Conservation (phyloP, 2,113 vertebrate species). For the Phaethon lepturus region DNA sequence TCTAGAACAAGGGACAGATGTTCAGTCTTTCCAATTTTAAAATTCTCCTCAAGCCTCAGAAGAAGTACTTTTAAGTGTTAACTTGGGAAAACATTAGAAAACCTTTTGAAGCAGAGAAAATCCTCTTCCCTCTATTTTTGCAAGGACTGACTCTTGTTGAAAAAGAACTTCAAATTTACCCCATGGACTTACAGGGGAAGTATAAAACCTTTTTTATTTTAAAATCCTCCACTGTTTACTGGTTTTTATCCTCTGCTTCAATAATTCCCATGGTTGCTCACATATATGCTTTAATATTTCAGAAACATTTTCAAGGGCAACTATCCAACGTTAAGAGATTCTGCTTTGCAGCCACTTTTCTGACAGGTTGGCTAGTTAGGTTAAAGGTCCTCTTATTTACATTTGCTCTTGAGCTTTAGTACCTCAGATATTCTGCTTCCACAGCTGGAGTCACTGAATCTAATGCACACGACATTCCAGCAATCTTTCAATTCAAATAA, state of each 20-base stretch:
- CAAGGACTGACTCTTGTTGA: conserved; percentile 41
- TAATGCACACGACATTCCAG: not conserved
- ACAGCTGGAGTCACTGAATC: not conserved
- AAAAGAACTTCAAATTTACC: conserved; percentile 74
- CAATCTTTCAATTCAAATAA: not conserved
- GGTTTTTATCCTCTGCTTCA: conserved; percentile 54
- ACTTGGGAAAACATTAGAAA: conserved; percentile 72
- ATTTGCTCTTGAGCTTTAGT: conserved; percentile 34
- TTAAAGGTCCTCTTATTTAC: conserved; percentile 51
- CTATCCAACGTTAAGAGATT: conserved; percentile 18
- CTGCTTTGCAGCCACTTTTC: conserved; percentile 37
- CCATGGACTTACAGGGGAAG: conserved; percentile 52
- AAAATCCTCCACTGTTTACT: conserved; percentile 54
- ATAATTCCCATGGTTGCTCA: conserved; percentile 59
- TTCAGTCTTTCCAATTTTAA: conserved; percentile 46
- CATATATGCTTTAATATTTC: conserved; percentile 56
- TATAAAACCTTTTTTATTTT: conserved; percentile 39
- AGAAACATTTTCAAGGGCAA: conserved; percentile 73
- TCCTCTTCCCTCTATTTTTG: conserved; percentile 60
- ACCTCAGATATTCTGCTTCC: not conserved
- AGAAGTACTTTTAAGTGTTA: conserved; percentile 69
- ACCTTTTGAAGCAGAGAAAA: conserved; percentile 74
- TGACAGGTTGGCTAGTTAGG: conserved; percentile 37
- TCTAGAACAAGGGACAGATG: conserved; percentile 19
- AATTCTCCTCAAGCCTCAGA: conserved; percentile 64